Conservation (phyloP, 1,140 invertebrate genomes). For the Ditylenchus dipsaci region DNA sequence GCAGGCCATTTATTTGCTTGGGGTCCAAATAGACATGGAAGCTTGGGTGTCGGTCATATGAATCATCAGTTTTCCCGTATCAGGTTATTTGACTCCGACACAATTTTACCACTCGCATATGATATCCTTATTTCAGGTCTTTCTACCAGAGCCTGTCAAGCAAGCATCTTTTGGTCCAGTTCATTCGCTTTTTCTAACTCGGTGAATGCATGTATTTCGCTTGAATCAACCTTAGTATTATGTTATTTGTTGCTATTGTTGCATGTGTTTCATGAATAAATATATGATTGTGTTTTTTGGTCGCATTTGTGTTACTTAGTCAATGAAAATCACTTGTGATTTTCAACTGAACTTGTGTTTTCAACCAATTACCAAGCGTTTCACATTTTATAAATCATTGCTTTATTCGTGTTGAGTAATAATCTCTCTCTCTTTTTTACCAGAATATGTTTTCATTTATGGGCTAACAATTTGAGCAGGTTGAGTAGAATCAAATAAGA, state of each 20-base stretch:
- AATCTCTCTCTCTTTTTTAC: too few species aligned
- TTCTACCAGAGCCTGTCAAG: conserved; percentile 25
- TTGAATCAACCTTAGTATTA: background rate
- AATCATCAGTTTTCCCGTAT: conserved; percentile 41
- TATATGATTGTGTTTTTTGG: background rate
- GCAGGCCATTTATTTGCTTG: conserved; percentile 31
- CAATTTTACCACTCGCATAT: background rate
- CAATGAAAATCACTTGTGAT: too few species aligned
- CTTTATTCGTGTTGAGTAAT: too few species aligned
- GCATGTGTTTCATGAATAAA: background rate
- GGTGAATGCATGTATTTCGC: background rate
- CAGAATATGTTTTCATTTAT: too few species aligned
- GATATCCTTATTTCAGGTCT: conserved; percentile 30
- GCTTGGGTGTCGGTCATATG: conserved; percentile 24
- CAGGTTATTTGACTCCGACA: conserved; percentile 12
- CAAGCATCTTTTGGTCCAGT: conserved; percentile 33
- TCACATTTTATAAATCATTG: too few species aligned
- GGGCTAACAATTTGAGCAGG: too few species aligned
- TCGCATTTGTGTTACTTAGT: too few species aligned
- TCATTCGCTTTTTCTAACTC: conserved; percentile 41
- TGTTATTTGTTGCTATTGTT: conserved; percentile 4
- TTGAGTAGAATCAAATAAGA: too few species aligned
- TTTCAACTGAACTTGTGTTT: too few species aligned
- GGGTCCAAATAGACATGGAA: conserved; percentile 41
- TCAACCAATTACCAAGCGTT: too few species aligned